A percentile compares a stretch with the other conserved stretches of the same genome.
Conservation (phyloP, 2,113 vertebrate genomes). For the Rhinopithecus roxellana region DNA sequence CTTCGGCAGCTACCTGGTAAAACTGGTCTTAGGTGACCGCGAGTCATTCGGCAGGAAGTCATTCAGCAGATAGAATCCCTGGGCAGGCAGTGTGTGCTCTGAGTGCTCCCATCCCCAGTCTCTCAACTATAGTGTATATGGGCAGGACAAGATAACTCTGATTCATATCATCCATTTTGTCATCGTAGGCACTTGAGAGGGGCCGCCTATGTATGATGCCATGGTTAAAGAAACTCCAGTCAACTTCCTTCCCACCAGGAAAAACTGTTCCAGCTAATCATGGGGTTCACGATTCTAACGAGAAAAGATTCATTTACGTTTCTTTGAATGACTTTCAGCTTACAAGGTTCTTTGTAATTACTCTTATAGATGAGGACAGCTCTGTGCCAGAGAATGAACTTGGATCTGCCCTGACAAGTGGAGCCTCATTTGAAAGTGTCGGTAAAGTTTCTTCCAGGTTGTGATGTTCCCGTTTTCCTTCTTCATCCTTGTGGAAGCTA, state of each 20-base stretch:
- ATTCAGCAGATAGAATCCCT: not conserved
- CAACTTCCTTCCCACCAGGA: not conserved
- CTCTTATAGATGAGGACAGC: too few relatives aligned
- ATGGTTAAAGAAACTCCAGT: not conserved
- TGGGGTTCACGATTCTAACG: not conserved
- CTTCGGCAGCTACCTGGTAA: fast-evolving
- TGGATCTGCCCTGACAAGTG: not conserved
- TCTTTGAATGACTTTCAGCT: not conserved
- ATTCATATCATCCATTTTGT: not conserved
- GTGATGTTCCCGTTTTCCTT: not conserved
- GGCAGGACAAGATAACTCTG: not conserved
- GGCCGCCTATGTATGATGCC: fast-evolving
- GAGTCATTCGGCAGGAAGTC: not conserved
- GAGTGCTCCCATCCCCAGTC: not conserved
- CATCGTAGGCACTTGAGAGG: not conserved
- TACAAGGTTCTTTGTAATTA: not conserved
- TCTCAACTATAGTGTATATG: not conserved
- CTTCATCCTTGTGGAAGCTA: not conserved
- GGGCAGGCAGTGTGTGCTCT: not conserved
- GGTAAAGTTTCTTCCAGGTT: not conserved
- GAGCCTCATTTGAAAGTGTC: too few relatives aligned
- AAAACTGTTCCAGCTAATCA: not conserved
- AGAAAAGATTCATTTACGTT: not conserved
- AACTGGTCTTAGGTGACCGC: not conserved
- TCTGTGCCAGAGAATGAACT: not conserved